Evolutionary conservation across 2,888 invertebrate species (phyloP).

Genomic region (Drosophila ustulata): DNA sequence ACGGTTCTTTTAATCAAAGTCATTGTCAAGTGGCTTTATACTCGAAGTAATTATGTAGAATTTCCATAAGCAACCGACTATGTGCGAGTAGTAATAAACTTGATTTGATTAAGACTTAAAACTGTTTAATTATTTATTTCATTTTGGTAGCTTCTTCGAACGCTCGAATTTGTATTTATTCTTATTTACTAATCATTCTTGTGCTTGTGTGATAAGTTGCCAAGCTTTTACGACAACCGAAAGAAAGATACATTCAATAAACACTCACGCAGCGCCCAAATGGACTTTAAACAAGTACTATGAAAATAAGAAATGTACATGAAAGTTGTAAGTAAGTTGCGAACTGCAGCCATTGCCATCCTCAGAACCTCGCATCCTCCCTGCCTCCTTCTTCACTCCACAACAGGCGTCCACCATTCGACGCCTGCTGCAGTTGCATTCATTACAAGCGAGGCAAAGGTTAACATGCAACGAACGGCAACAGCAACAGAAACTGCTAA

Average conservation of each 20-base stretch:
- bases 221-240: constrained; percentile 53
- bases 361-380: constrained; percentile 18
- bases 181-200: background rate
- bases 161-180: too few species aligned
- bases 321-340: constrained; percentile 77
- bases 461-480: constrained; percentile 74
- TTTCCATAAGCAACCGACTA: constrained; percentile 12
- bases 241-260: constrained; percentile 63
- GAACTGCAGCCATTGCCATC: constrained; percentile 47
- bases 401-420: constrained; percentile 16
- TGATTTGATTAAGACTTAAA: background rate
- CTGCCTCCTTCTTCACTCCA: background rate
- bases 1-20: constrained; percentile 29
- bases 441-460: constrained; percentile 79
- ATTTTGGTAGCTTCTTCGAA: too few species aligned
- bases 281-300: constrained; percentile 80
- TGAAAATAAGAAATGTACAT: constrained; percentile 75
- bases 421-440: constrained; percentile 69
- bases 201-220: constrained; percentile 1
- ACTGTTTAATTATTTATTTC: background rate
- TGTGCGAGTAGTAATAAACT: constrained; percentile 7
- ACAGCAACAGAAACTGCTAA: constrained; percentile 60
- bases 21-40: constrained; percentile 2
- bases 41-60: constrained; percentile 14
- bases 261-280: constrained; percentile 76